Evolutionary conservation across 2,888 invertebrate species (phyloP), one percentile per base, ranked within the genome.

Genomic region (Eulithis testata): DNA sequence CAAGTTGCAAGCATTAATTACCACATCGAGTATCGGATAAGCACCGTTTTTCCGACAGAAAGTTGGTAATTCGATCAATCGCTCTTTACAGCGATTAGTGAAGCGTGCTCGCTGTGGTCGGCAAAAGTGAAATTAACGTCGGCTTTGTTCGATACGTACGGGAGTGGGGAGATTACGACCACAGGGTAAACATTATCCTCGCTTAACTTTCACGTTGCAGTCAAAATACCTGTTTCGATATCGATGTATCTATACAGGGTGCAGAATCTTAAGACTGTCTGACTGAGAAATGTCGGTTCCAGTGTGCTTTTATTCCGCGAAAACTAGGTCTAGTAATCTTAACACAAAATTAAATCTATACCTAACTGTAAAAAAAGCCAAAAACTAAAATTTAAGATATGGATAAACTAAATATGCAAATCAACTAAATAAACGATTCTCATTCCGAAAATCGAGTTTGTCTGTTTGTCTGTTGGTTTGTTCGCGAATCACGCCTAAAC

Each of bases 51-150:
- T 81, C 70, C 70, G 64, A 71, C 83, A 81, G 88, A 89, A 88
- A 88, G 88, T 83, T 72, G 65, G 83, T 83, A 86, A 85, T 85
- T 84, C 79, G 82, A 88, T 85, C 83, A 81, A 77, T 78, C 75
- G 73, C 79, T 82, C 79, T 82, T 85, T 85, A 85, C 73, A 78
- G 69, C 78, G 88, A 85, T 87, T 87, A 87, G 76, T 83, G 85
- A 87, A 85, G 87, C 89, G 83, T 82, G 77, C 72, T 78, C 66
- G 74, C 71, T 69, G 80, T 74, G 79, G 82, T 79, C 71, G 74
- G 87, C 80, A 89, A 90, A 89, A 90, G 90, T 88, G 88, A 89
- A 88, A 82, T 79, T 77, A 76, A 81, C 80, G 79, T 73, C 73
- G 75, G 76, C 72, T 83, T 82, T 82, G 79, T 79, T 75, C 75